Evolutionary conservation across 2,113 vertebrate species (phyloP), one percentile per base, ranked within the genome.

Genomic region (Festucalex cinctus): DNA sequence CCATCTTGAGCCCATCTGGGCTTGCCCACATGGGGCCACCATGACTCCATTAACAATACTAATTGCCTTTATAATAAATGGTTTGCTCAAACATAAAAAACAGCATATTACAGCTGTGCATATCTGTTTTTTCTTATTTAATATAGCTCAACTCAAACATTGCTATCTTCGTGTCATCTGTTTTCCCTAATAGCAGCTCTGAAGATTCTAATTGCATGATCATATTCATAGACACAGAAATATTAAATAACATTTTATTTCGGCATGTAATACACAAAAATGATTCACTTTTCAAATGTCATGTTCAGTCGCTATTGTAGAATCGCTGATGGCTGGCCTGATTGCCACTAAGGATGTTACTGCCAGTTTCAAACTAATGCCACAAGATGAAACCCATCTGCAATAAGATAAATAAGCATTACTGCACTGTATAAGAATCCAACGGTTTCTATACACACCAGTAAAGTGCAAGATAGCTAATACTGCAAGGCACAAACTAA

Each of bases 401-500:
- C 63, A 76, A 65, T 70, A 68, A 61, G 19, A 35, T 35, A 24
- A 0, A 65, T 35, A 48, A 22, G 35, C 36, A 26, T 53, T 35
- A 37, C 37, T 63, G 13, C 37, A 17, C 1, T 63, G 35, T 63
- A 59, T 66, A 36, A 77, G 43, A 68, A 76, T 68, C 69, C 16
- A 62, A 37, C 5, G 0, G 46, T 20, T 69, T 80, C 74, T 80
- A n/a, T n/a, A 75, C 57, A 73, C 61, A 74, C 37, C 20, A 71
- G 65, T 87, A 86, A 89, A 91, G 86, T 91, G 88, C 85, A 81
- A 82, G 51, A 71, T 75, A 56, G 86, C 78, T 86, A 90, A 90
- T 89, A 89, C 90, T 91, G 87, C 84, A 91, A 91, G 88, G 91
- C 89, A 91, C 89, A 86, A 80, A 82, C 88, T 89, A 79, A 43